A percentile compares a stretch with the other conserved stretches of the same genome.
These are phyloP conservation scores for Potamilus streckersoni DNA, from an alignment of 1,140 invertebrate genomes.

Conservation along the genomic window DNA sequence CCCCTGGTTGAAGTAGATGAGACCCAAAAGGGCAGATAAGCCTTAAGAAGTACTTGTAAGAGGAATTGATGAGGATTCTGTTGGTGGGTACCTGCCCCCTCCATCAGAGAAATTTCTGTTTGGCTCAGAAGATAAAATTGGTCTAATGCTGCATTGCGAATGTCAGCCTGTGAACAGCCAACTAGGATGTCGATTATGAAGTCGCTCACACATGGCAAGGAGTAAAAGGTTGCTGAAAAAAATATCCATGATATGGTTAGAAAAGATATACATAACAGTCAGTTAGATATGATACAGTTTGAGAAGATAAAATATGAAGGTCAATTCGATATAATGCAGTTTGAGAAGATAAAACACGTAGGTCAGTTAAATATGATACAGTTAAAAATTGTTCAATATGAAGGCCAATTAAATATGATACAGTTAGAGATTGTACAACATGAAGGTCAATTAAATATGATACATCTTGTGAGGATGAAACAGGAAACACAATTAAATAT, in stretches of 20 bases:
- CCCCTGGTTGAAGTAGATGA: constrained; percentile 68
- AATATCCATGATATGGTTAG: background rate
- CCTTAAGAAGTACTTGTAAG: constrained; percentile 69
- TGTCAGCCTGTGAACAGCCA: constrained; percentile 67
- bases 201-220: constrained; percentile 67
- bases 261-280: too few relatives aligned
- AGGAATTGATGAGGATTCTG: constrained; percentile 66
- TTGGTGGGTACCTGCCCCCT: constrained; percentile 29
- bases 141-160: constrained; percentile 68
- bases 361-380: too few relatives aligned
- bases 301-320: too few relatives aligned
- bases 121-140: constrained; percentile 69
- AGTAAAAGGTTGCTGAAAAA: constrained; percentile 68
- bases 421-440: too few relatives aligned
- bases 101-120: constrained; percentile 35
- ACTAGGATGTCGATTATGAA: constrained; percentile 72
- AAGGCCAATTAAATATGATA: too few relatives aligned
- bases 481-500: too few relatives aligned
- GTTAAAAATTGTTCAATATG: too few relatives aligned
- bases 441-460: too few relatives aligned
- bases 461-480: too few relatives aligned
- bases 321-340: too few relatives aligned
- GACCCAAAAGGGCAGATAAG: constrained; percentile 73
- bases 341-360: too few relatives aligned
- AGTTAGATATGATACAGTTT: too few relatives aligned